Conservation (phyloP, 2,888 invertebrate genomes). For the Monopis laevigella region DNA sequence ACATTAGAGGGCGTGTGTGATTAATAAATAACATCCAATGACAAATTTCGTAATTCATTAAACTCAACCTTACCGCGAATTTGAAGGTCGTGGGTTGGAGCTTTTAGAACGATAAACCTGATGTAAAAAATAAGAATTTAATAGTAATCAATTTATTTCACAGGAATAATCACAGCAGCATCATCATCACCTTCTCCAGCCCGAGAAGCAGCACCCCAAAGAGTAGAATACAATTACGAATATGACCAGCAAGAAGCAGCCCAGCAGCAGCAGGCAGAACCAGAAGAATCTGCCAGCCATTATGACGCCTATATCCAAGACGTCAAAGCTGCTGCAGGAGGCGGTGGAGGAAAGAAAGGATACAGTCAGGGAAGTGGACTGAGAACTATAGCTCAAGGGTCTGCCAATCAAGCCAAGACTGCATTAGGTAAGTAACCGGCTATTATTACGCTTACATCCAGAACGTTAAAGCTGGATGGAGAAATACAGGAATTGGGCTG, state of each 20-base stretch:
- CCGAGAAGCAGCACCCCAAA: conserved; percentile 28
- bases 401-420: conserved; percentile 79
- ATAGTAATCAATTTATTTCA: no score
- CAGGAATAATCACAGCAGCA: conserved; percentile 5
- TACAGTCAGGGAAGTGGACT: conserved; percentile 77
- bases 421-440: conserved; percentile 59
- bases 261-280: conserved; percentile 25
- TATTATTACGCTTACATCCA: no score
- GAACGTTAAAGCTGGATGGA: no score
- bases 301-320: conserved; percentile 58
- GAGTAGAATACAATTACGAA: conserved; percentile 50
- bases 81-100: no score
- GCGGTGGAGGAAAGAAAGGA: conserved; percentile 53
- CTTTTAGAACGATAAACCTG: no score
- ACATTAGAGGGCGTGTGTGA: no score
- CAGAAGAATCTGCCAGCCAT: conserved; percentile 52
- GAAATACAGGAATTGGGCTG: no score
- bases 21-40: no score
- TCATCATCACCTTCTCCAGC: conserved; percentile 37
- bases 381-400: conserved; percentile 75
- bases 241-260: conserved; percentile 28
- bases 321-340: conserved; percentile 41
- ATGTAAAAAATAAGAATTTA: neutral
- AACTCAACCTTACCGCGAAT: no score
- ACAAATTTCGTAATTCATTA: no score